Base-by-base conservation (phyloP, 1,140 invertebrate genomes). In the Drosophila simulans region DNA sequence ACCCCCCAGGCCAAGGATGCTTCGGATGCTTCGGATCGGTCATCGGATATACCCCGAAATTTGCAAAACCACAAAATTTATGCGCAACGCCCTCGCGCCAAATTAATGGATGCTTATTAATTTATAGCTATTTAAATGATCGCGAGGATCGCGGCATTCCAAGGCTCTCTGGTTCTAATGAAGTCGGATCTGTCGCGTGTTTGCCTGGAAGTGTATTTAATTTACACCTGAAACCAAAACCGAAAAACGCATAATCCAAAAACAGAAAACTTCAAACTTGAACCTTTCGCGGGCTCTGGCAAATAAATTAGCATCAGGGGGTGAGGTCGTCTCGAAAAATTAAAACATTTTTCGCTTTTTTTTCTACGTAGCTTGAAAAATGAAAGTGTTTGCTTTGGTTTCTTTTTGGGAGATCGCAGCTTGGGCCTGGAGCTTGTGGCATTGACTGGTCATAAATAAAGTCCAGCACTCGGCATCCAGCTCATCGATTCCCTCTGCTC, bases 111-210 rank as follows among this genome's bases (percentile, higher is more conserved):
- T 80, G 80, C 80, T 89, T 89, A 89, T 89, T 89, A 89, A 89
- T 89, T 89, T 89, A 89, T 89, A 77, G 84, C 84, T 89, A 89
- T 89, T 89, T 89, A 89, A 89, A 89, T 89, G 80, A 80, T 89
- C 77, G 56, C 69, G 72, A 83, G 83, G 83, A 89, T 83, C 46
- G 64, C 73, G 66, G 75, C 74, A 77, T 77, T 77, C 74, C 73
- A 77, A 77, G 73, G 74, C 59, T 48, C 45, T 13, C 66, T 10
- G 27, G 12, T 46, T 55, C 71, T 70, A 88, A 88, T 88, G 84
- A 88, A 88, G 84, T 89, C 72, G 64, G 60, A 81, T 78, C 59
- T 86, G 86, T 82, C 59, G 85, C 85, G 68, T 83, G 72, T 69
- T 57, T 58, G 53, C 62, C 46, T 69, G 65, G 45, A 68, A 82